phyloP scores from a whole-genome alignment of 1,140 invertebrate species.

The Atta colombica region DNA sequence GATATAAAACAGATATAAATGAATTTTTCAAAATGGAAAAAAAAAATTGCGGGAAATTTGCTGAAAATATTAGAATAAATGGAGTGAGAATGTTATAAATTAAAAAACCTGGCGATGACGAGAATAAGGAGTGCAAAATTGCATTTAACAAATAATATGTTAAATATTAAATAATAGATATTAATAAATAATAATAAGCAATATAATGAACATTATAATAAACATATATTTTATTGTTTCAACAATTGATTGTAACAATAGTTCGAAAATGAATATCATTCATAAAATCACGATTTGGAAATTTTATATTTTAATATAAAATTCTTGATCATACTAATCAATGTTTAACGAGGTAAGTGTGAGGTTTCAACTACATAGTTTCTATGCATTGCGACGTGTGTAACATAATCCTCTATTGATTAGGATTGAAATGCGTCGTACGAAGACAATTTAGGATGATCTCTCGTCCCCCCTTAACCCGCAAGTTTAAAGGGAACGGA shows the following conservation, averaged over 20 bases:
- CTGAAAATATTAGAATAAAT: not conserved
- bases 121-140: not conserved
- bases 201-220: not conserved
- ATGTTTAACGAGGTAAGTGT: not conserved
- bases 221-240: not conserved
- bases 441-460: not conserved
- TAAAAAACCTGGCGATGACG: not conserved
- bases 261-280: conserved; percentile 2
- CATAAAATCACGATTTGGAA: not conserved
- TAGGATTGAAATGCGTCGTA: conserved; percentile 4
- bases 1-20: too few relatives aligned
- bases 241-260: not conserved
- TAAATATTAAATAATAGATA: conserved; percentile 2
- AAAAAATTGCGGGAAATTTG: not conserved
- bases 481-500: conserved; percentile 70
- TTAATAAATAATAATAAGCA: not conserved
- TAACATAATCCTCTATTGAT: conserved; percentile 1
- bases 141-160: not conserved
- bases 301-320: not conserved
- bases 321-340: not conserved
- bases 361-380: not conserved
- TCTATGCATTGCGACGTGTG: not conserved
- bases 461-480: not conserved
- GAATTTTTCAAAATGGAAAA: not conserved
- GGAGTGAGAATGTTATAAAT: not conserved